Evolutionary conservation across 2,797 vertebrate genomes (phyloP).

Genomic region (Lagorchestes hirsutus): DNA sequence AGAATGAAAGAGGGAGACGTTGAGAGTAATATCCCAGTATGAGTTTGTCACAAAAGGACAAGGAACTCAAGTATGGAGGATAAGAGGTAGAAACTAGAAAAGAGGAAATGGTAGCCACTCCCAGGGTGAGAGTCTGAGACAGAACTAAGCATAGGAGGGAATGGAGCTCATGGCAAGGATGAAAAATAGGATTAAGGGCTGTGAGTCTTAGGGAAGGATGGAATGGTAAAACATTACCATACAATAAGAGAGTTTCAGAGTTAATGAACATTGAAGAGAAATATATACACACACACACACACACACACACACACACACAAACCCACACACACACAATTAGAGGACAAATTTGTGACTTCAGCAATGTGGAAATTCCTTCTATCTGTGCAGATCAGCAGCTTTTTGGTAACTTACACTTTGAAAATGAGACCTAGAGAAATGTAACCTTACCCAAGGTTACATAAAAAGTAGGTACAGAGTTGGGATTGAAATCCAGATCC

Average conservation of each 20-base stretch:
- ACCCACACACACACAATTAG: too few species aligned
- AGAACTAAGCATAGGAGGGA: background rate
- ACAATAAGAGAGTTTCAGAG: background rate
- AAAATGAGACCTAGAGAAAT: slow-evolving; percentile 30
- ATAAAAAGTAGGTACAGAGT: slow-evolving; percentile 1
- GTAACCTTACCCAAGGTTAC: slow-evolving; percentile 18
- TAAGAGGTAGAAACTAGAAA: background rate
- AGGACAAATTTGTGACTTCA: background rate
- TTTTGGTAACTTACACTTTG: background rate
- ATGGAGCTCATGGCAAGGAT: background rate
- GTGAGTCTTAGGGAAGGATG: background rate
- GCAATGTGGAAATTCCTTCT: background rate
- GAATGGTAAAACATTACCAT: background rate
- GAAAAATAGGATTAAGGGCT: background rate
- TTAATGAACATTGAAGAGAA: background rate
- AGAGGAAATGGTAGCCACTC: background rate
- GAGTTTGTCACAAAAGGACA: background rate
- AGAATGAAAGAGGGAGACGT: background rate
- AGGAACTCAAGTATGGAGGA: background rate
- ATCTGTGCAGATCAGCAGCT: background rate
- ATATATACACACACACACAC: too few species aligned
- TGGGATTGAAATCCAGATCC: background rate
- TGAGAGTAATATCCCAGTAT: background rate
- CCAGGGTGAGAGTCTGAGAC: background rate
- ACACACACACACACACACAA: too few species aligned